Evolutionary conservation across 2,888 invertebrate genomes (phyloP), one percentile per base, ranked within the genome.

Genomic region (Agrochola lychnidis): DNA sequence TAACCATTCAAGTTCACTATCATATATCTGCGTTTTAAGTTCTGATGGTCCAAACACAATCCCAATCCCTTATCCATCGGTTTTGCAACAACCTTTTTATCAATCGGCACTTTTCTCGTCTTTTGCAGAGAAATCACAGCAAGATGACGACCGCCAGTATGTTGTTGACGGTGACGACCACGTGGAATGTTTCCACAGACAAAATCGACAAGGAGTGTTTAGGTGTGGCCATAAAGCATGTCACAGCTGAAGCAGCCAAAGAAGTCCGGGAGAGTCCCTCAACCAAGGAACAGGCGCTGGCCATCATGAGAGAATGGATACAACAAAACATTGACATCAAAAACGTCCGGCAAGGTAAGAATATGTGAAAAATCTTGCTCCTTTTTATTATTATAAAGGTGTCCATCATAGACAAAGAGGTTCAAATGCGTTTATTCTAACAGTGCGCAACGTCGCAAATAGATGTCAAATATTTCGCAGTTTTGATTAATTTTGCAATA

Each of bases 231-330:
- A 83, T 91, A 51, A 91, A 92, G 66, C 92, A 90, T 59, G 90
- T 91, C 10, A 89, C 95, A 4, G 93, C 93, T 2, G 95, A 97
- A 83, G 98, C 98, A 0, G 97, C 97, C 69, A 96, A 95, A 68
- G 98, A 98, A 89, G 94, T 98, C n/a, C 95, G 98, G 22, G 98
- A 98, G 91, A 98, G 98, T 66, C 97, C 98, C 22, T 93, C 95
- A 16, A 97, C 97, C 0, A 96, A 97, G 70, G 97, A 97, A 51
- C 97, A 98, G 89, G 97, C 97, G 3, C 92, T 98, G 69, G 92
- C 94, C 19, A 97, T 98, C 88, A 95, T 98, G 91, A 95, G 97
- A 66, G 97, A 97, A 40, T 98, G 98, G 98, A 97, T 98, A 81
- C 93, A 95, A 61, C 97, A 98, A 91, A 98, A 98, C 90, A 94